phyloP scores from a whole-genome alignment of 1,140 invertebrate species.

The Drosophila repleta region DNA sequence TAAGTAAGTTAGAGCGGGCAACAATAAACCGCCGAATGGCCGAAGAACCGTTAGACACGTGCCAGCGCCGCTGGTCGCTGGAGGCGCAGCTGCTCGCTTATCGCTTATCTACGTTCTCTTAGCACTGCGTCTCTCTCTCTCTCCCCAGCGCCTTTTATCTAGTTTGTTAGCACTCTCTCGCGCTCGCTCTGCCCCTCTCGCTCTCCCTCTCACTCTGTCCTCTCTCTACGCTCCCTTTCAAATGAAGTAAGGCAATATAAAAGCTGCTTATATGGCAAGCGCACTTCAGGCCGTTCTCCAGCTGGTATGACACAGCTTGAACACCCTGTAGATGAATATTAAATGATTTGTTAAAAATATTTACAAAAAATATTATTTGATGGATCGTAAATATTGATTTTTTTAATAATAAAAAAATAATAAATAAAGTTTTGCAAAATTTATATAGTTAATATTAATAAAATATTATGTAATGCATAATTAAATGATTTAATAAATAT shows the following conservation, averaged over 20 bases:
- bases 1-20: conserved; percentile 39
- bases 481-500: too few relatives aligned
- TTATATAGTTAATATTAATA: too few relatives aligned
- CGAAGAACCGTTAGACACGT: conserved; percentile 31
- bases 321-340: background rate
- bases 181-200: background rate
- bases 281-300: conserved; percentile 4
- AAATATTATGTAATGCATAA: too few relatives aligned
- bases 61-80: conserved; percentile 27
- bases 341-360: too few relatives aligned
- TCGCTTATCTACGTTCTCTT: conserved; percentile 32
- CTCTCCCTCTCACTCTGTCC: conserved; percentile 2
- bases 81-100: conserved; percentile 42
- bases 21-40: conserved; percentile 52
- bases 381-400: too few relatives aligned
- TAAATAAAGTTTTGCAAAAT: too few relatives aligned
- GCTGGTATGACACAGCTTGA: conserved; percentile 12
- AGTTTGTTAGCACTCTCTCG: background rate
- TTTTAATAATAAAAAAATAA: too few relatives aligned
- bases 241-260: conserved; percentile 50
- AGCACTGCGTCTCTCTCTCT: background rate
- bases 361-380: too few relatives aligned
- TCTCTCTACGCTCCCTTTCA: conserved; percentile 10
- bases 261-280: conserved; percentile 51
- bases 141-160: background rate